Percentiles rank a stretch among this genome's conserved stretches.
These are phyloP conservation scores for Clarias laeviceps DNA, from an alignment of 2,797 vertebrate genomes.

Conservation along the genomic window DNA sequence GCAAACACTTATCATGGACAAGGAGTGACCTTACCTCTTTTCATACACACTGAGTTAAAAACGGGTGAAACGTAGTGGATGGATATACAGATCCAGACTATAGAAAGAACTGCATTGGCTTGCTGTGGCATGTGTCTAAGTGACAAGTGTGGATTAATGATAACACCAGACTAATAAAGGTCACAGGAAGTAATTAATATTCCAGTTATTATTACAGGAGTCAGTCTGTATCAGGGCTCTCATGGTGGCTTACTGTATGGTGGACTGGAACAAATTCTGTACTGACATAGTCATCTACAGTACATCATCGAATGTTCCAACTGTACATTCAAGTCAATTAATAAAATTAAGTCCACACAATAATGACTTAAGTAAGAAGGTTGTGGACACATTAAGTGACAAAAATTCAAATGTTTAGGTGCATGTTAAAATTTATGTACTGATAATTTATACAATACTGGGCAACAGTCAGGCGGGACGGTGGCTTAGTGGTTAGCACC, in stretches of 20 bases:
- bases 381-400: background rate
- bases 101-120: conserved; percentile 15
- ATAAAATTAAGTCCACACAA: background rate
- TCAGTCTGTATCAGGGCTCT: background rate
- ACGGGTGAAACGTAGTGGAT: conserved; percentile 11
- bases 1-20: background rate
- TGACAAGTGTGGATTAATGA: background rate
- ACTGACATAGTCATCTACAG: background rate
- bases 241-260: background rate
- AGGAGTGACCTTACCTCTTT: background rate
- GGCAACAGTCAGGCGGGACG: too few species aligned
- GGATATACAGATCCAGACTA: conserved; percentile 27
- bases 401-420: background rate
- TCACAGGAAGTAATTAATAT: background rate
- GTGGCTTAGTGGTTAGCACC: too few species aligned
- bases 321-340: background rate
- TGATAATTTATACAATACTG: background rate
- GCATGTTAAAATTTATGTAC: background rate
- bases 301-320: background rate
- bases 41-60: conserved; percentile 17
- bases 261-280: background rate
- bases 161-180: background rate
- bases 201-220: background rate
- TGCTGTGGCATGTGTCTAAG: conserved; percentile 35
- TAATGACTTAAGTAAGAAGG: background rate